Percentiles rank a stretch among this genome's conserved stretches.
These are phyloP conservation scores for Drosophila sulfurigaster DNA, from an alignment of 1,140 invertebrate genomes.

Conservation along the genomic window DNA sequence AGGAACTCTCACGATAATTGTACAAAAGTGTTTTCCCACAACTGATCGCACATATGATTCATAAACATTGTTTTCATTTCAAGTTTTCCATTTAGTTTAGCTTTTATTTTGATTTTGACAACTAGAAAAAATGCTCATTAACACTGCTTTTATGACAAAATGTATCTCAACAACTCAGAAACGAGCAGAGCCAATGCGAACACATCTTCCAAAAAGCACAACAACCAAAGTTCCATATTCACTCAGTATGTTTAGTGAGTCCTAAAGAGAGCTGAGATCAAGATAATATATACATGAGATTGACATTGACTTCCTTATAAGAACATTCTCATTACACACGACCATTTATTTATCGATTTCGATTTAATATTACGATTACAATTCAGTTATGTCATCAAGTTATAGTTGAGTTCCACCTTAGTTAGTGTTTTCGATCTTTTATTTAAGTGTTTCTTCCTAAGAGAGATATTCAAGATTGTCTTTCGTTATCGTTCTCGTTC, in stretches of 20 bases:
- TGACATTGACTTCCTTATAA: conserved; percentile 7
- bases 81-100: conserved; percentile 22
- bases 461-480: conserved; percentile 17
- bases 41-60: conserved; percentile 53
- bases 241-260: conserved; percentile 34
- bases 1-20: neutral
- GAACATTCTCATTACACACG: conserved; percentile 47
- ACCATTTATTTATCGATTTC: conserved; percentile 61
- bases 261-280: conserved; percentile 59
- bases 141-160: conserved; percentile 32
- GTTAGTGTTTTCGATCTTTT: conserved; percentile 63
- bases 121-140: conserved; percentile 69
- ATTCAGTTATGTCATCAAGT: conserved; percentile 71
- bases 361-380: conserved; percentile 52
- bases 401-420: conserved; percentile 74
- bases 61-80: conserved; percentile 11
- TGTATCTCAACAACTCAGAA: conserved; percentile 39
- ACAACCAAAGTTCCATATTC: conserved; percentile 79
- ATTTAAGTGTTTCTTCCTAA: conserved; percentile 43
- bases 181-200: conserved; percentile 67
- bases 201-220: conserved; percentile 67
- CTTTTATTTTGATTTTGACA: conserved; percentile 53
- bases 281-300: conserved; percentile 22
- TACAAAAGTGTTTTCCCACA: conserved; percentile 40
- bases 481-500: conserved; percentile 37